Evolutionary conservation across 1,140 invertebrate species (phyloP), one percentile per base, ranked within the genome.

Genomic region (Coelopa frigida): DNA sequence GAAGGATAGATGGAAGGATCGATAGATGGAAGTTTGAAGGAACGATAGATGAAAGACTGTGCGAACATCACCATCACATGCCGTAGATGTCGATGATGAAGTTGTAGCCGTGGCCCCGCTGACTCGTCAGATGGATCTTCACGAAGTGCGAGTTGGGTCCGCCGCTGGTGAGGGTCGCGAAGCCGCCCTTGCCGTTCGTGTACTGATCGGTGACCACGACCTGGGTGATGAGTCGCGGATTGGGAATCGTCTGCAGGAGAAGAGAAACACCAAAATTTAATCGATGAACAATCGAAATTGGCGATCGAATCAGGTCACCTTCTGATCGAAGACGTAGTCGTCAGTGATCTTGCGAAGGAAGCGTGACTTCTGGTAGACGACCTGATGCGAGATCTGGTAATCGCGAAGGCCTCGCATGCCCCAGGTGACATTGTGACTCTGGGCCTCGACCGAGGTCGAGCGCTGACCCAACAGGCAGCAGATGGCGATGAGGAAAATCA

Each of bases 171-270:
- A 73, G 26, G 4, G 45, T 61, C 0, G 70, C 70, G 38, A 70
- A 72, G 4, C 78, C 80, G 0, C 73, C 74, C 14, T 69, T 72
- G 4, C 72, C 78, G 12, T 75, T 73, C 4, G 40, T 70, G 10
- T 73, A 70, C 41, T 74, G 73, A 37, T 78, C 77, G 4, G 74
- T 66, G 8, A 73, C 72, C 17, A 73, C 68, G 27, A 77, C 52
- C 35, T 74, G 64, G 6, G 72, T 75, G 20, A 78, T 76, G 17
- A 48, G 64, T 2, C 56, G 51, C 2, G 35, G 18, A 15, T 35
- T 12, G 1, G 27, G 42, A 29, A 24, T 12, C 12, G 22, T 21
- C 42, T 44, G 31, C 17, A 8, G 17, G 7, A 10, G 6, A 36
- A 36, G n/a, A n/a, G 27, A 7, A 29, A 29, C n/a, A 8, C n/a